Base-by-base conservation (phyloP, 1,140 invertebrate genomes). In the Scaptomyza graminum region DNA sequence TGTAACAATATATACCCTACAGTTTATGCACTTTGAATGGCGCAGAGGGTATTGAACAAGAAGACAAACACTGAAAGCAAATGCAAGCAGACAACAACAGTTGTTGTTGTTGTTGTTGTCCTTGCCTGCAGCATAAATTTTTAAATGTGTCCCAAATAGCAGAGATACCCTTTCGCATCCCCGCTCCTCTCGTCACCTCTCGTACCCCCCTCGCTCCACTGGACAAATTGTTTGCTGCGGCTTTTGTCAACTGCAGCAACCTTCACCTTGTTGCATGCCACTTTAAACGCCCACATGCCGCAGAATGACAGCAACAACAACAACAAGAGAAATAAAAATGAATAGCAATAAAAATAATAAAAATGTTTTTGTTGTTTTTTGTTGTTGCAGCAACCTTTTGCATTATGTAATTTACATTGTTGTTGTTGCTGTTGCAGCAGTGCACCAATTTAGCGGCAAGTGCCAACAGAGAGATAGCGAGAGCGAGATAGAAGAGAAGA, bases 41-140 rank as follows among this genome's bases (percentile, higher is more conserved):
- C 12, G 3, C 12, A n/a, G 12, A 41, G 37, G 37, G 37, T 41
- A 41, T 41, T n/a, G 31, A 41, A 41, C 12, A n/a, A 44, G 11
- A 28, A 65, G 51, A 64, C 52, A 70, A 37, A 56, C 46, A 39
- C 43, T 3, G 52, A 41, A 25, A 31, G 37, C 13, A 44, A 12
- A 15, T 12, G 64, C 15, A 41, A 13, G 18, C n/a, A 22, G 34
- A 13, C 6, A 12, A 25, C 18, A n/a, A 5, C n/a, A 31, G 16
- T n/a, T 54, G n/a, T 16, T 28, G 7, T 25, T 51, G 67, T 52
- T 74, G 66, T 5, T 46, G 49, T 55, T 43, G 61, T 67, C 76
- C 79, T 83, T 83, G 79, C 79, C 79, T 77, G 82, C 74, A 75
- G 66, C 81, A 85, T 85, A 81, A 63, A 85, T 85, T 87, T 85